Conservation (phyloP, 2,888 invertebrate species). For the Xylota segnis region DNA sequence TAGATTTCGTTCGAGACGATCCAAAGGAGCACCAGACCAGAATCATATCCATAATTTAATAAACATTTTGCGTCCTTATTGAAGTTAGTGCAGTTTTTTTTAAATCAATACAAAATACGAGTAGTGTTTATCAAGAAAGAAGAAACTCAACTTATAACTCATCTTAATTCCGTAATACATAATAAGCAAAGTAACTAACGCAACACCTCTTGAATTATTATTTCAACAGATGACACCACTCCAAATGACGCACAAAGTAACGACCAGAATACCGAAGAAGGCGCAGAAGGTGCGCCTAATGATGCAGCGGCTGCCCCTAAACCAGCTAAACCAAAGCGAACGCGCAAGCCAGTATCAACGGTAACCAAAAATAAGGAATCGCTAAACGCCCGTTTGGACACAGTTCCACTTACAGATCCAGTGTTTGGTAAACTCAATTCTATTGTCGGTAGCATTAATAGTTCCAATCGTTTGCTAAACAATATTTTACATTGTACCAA, state of each 20-base stretch:
- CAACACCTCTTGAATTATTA: conserved; percentile 24
- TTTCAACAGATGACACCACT: conserved; percentile 46
- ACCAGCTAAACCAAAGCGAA: conserved; percentile 80
- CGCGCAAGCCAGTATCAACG: conserved; percentile 81
- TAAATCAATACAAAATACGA: neutral
- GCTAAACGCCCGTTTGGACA: conserved; percentile 83
- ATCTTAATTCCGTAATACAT: too few species aligned
- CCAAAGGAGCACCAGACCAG: too few species aligned
- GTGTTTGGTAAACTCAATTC: conserved; percentile 87
- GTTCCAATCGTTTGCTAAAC: conserved; percentile 87
- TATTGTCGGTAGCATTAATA: conserved; percentile 87
- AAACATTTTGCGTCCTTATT: too few species aligned
- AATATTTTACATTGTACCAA: conserved; percentile 86
- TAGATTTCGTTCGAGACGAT: too few species aligned
- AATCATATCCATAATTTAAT: too few species aligned
- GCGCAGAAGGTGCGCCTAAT: conserved; percentile 70
- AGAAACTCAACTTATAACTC: neutral
- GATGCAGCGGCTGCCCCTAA: conserved; percentile 63
- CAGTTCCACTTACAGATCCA: conserved; percentile 85
- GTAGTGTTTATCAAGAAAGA: conserved; percentile 1
- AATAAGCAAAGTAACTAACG: neutral
- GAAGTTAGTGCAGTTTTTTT: neutral
- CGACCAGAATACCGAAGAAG: conserved; percentile 48
- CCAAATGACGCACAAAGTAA: conserved; percentile 45
- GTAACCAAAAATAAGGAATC: conserved; percentile 84